Conservation (phyloP, 2,888 invertebrate species). For the Colletes collaris region DNA sequence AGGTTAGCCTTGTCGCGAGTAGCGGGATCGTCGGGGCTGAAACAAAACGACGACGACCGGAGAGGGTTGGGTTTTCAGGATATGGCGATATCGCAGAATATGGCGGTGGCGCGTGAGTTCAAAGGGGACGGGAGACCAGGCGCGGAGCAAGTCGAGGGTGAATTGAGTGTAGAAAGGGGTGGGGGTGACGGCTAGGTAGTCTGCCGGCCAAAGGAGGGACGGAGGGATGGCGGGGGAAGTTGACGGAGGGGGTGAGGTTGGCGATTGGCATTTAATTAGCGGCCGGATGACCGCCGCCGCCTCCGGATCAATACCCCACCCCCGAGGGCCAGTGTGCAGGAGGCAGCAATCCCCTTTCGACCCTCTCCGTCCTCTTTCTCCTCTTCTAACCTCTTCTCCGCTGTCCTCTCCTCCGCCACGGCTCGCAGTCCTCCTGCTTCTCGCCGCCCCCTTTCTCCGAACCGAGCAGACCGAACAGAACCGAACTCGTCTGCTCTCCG, state of each 20-base stretch:
- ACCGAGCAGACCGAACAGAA: slow-evolving; percentile 63
- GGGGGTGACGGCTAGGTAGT: slow-evolving; percentile 32
- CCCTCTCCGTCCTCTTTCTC: slow-evolving; percentile 58
- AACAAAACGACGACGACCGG: slow-evolving; percentile 48
- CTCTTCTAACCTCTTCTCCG: slow-evolving; percentile 56
- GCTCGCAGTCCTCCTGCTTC: slow-evolving; percentile 53
- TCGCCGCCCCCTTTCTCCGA: slow-evolving; percentile 51
- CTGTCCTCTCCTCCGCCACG: slow-evolving; percentile 53
- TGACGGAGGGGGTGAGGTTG: slow-evolving; percentile 75
- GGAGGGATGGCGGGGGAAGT: slow-evolving; percentile 61
- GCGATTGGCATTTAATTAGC: slow-evolving; percentile 83
- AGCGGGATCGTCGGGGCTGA: slow-evolving; percentile 66
- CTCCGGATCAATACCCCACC: slow-evolving; percentile 83
- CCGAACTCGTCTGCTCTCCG: slow-evolving; percentile 71
- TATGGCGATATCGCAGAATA: slow-evolving; percentile 65
- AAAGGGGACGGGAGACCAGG: slow-evolving; percentile 74
- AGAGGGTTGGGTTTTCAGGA: slow-evolving; percentile 38
- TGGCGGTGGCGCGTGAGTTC: slow-evolving; percentile 67
- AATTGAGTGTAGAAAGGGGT: slow-evolving; percentile 72
- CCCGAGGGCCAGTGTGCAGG: slow-evolving; percentile 81
- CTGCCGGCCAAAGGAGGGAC: slow-evolving; percentile 36
- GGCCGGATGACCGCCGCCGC: slow-evolving; percentile 83
- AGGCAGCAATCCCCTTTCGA: slow-evolving; percentile 77
- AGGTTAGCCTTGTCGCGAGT: slow-evolving; percentile 65
- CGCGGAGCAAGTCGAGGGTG: slow-evolving; percentile 75